A percentile compares a stretch with the other conserved stretches of the same genome.
These are phyloP conservation scores for Drosophila kambysellisi DNA, from an alignment of 2,888 invertebrate species.

Conservation along the genomic window DNA sequence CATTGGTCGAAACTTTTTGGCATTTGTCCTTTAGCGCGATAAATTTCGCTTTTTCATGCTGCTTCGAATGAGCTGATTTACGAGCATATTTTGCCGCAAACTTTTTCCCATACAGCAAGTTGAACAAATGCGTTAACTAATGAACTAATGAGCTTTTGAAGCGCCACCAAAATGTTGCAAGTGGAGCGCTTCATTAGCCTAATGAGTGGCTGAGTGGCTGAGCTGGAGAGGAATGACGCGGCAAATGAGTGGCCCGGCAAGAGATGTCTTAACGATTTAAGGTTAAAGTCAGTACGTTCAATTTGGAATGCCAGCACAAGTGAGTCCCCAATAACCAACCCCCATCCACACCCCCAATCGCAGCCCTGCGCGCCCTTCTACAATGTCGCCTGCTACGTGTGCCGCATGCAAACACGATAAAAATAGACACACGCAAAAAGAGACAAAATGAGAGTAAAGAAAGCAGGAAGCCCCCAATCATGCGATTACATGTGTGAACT, in stretches of 20 bases:
- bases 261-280: conserved; percentile 61
- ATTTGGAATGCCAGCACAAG: conserved; percentile 34
- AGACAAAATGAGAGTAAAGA: conserved; percentile 49
- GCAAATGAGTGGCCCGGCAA: conserved; percentile 44
- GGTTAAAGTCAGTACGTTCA: conserved; percentile 63
- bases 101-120: conserved; percentile 41
- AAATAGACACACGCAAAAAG: conserved; percentile 54
- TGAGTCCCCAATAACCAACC: neutral
- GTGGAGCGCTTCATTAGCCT: conserved; percentile 67
- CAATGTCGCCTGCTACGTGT: conserved; percentile 72
- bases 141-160: conserved; percentile 69
- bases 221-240: conserved; percentile 46
- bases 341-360: neutral
- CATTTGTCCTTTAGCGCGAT: conserved; percentile 73
- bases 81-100: conserved; percentile 76
- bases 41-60: conserved; percentile 69
- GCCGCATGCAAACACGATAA: conserved; percentile 69
- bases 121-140: conserved; percentile 63
- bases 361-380: conserved; percentile 23
- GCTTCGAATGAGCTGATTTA: conserved; percentile 68
- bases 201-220: conserved; percentile 53
- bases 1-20: conserved; percentile 65
- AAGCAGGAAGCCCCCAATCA: conserved; percentile 75
- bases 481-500: conserved; percentile 78
- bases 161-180: conserved; percentile 26